These are phyloP conservation scores for Poeciliopsis paucimaculata DNA, from an alignment of 2,797 vertebrate species.

Conservation along the genomic window DNA sequence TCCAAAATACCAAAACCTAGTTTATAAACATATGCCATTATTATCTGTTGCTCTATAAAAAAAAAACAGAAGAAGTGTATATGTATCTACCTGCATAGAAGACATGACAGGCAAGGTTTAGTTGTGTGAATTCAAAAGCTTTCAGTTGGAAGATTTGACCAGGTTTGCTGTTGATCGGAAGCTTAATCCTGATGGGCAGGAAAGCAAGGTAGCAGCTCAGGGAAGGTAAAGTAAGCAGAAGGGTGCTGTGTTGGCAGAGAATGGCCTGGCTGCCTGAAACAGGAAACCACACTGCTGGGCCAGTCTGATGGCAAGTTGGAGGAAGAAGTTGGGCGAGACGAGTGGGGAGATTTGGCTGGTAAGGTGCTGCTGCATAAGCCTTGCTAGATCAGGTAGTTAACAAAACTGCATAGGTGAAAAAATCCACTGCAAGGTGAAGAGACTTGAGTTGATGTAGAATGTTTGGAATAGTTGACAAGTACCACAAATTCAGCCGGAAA, in stretches of 20 bases:
- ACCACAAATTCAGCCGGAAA: background rate
- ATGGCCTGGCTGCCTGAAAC: background rate
- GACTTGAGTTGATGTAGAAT: background rate
- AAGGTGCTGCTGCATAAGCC: background rate
- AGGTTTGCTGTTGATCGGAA: slow-evolving; percentile 10
- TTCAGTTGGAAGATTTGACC: background rate
- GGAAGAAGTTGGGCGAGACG: background rate
- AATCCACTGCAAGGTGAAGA: background rate
- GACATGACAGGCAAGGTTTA: background rate
- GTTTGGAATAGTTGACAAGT: background rate
- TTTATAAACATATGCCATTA: background rate
- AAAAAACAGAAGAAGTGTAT: background rate
- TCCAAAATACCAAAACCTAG: background rate
- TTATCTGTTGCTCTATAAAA: background rate
- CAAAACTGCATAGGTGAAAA: background rate
- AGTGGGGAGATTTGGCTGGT: slow-evolving; percentile 1
- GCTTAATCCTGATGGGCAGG: slow-evolving; percentile 15
- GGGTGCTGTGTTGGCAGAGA: background rate
- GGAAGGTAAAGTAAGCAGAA: background rate
- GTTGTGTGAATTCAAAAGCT: background rate
- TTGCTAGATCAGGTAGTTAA: background rate
- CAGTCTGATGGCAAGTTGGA: slow-evolving; percentile 5
- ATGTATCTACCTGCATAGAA: background rate
- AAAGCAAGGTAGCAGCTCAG: slow-evolving; percentile 1
- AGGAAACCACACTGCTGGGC: background rate